Percentiles rank a stretch among this genome's conserved stretches.
Conservation (phyloP, 2,113 vertebrate species). For the Tupaia chinensis region DNA sequence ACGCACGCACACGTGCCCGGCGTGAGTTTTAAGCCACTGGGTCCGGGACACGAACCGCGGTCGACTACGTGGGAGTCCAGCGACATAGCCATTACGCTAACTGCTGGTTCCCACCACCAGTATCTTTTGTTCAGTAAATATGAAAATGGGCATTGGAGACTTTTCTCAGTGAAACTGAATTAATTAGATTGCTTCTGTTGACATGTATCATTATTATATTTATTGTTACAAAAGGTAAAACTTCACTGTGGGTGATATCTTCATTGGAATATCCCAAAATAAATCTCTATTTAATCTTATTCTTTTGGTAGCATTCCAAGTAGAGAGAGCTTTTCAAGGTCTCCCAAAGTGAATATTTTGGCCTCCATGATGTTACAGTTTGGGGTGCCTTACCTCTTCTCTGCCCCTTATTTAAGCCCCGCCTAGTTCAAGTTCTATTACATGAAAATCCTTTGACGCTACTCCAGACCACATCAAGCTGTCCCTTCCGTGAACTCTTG, state of each 20-base stretch:
- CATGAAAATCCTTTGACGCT: background rate
- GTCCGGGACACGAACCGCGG: no score
- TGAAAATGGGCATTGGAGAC: background rate
- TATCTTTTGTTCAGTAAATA: conserved; percentile 13
- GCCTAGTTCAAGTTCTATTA: background rate
- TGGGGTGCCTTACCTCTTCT: background rate
- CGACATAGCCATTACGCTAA: no score
- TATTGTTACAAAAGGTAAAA: background rate
- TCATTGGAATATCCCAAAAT: background rate
- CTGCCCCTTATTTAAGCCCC: background rate
- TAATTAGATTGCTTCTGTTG: background rate
- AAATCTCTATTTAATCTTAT: background rate
- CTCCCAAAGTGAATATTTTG: background rate
- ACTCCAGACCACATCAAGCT: background rate
- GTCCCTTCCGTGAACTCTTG: conserved; percentile 60
- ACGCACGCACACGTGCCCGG: no score
- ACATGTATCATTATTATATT: background rate
- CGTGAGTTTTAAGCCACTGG: no score
- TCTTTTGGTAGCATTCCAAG: background rate
- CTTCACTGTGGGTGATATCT: background rate
- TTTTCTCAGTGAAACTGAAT: background rate
- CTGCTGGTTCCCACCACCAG: no score
- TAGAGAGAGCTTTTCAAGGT: background rate
- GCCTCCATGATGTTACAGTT: background rate
- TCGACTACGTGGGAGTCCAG: no score